Percentiles rank a stretch among this genome's conserved stretches.
Evolutionary conservation across 2,113 vertebrate genomes (phyloP).

Genomic region (Pluvianellus socialis): DNA sequence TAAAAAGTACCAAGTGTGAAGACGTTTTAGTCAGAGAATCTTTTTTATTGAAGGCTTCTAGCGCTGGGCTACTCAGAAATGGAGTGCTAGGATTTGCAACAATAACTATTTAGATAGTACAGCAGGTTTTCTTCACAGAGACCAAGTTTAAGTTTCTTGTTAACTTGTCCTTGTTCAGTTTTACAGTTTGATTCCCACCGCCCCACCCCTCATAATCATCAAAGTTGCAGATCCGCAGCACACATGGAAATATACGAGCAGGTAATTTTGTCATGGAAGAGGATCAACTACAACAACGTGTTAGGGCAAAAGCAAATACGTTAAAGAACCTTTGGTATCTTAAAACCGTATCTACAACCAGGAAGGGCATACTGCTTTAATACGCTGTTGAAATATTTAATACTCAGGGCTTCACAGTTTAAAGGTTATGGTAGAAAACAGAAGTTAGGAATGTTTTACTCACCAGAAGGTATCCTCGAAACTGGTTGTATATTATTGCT

Average conservation of each 20-base stretch:
- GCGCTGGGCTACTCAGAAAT: background rate
- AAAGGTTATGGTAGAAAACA: background rate
- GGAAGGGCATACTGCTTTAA: background rate
- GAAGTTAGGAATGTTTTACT: constrained; percentile 45
- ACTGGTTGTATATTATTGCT: constrained; percentile 97
- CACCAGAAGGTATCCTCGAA: constrained; percentile 96
- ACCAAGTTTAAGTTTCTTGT: background rate
- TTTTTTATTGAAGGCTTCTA: background rate
- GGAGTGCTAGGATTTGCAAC: background rate
- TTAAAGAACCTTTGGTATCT: background rate
- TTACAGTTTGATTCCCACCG: fast-evolving
- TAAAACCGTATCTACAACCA: background rate
- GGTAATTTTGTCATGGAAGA: background rate
- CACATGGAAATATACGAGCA: background rate
- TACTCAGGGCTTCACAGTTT: background rate
- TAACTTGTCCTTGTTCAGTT: background rate
- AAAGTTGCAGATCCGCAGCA: background rate
- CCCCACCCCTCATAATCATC: fast-evolving
- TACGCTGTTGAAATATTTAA: background rate
- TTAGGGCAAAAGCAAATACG: background rate
- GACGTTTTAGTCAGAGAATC: background rate
- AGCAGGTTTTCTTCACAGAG: background rate
- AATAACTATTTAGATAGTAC: background rate
- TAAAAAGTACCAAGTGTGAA: background rate
- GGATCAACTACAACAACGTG: background rate